Evolutionary conservation across 1,140 invertebrate species (phyloP), one percentile per base, ranked within the genome.

Genomic region (Zaprionus kolodkinae): DNA sequence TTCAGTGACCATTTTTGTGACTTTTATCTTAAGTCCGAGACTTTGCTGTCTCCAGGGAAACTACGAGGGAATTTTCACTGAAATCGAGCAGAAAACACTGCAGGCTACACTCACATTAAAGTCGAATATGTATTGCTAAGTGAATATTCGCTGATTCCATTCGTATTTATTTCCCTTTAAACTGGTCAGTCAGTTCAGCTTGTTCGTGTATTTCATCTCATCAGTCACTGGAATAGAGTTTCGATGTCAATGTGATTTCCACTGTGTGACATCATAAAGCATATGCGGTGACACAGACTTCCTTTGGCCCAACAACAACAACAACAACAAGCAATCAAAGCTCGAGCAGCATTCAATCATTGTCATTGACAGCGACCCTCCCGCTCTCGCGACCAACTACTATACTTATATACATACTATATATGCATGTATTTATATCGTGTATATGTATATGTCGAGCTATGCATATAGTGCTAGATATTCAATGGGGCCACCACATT

Each of bases 281-380:
- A 76, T 43, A 43, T 43, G 40, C 40, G 40, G 7, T 43, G 40
- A 43, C 40, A 43, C n/a, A 43, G 40, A 15, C 40, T 43, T 15
- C n/a, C 40, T 9, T 10, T 0, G 6, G 76, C 72, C 1, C 21
- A 21, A 21, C 21, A 21, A 78, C 45, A 17, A 21, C 21, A 21
- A 21, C 21, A 21, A 78, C 45, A 17, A 50, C 45, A 50, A 50
- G 45, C 80, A 78, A 88, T 89, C 73, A 84, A 75, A 83, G 25
- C 68, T 69, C 72, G 78, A 81, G 70, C 61, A 78, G 59, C 65
- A 71, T 84, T 89, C 85, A 82, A 89, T 88, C 84, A 88, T 84
- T 88, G 85, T 88, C 85, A 75, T 68, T 59, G 76, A 61, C 77
- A 72, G 69, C 35, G 27, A 3, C 6, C 27, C 30, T 63, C 45